Conservation (phyloP, 2,113 vertebrate species). For the Trogon surrucura region DNA sequence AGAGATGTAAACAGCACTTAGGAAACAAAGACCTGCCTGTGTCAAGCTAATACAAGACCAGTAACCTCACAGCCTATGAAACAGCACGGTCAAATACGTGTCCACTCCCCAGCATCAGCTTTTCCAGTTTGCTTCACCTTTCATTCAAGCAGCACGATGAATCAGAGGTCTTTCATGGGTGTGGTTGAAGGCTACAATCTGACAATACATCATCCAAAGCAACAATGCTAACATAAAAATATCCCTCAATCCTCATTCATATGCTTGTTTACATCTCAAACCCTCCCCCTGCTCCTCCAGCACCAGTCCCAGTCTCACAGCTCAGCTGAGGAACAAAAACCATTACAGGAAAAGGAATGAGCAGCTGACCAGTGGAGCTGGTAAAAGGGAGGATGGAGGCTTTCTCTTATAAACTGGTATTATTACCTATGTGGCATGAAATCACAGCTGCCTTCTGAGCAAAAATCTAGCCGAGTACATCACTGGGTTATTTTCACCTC, state of each 20-base stretch:
- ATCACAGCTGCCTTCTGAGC: not conserved
- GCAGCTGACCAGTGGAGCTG: not conserved
- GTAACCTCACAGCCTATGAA: not conserved
- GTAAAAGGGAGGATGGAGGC: not conserved
- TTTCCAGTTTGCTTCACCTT: not conserved
- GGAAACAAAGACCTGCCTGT: slow-evolving; percentile 7
- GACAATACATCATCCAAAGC: not conserved
- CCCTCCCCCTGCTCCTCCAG: not conserved
- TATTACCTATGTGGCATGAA: not conserved
- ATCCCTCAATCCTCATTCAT: not conserved
- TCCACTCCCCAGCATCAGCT: not conserved
- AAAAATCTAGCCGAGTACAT: too few species aligned
- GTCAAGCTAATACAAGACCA: not conserved
- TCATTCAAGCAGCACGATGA: not conserved
- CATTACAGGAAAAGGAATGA: not conserved
- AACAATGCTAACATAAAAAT: not conserved
- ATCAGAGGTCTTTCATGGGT: not conserved
- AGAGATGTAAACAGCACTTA: slow-evolving; percentile 27
- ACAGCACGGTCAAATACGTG: not conserved
- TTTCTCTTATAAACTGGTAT: not conserved
- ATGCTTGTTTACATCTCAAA: not conserved
- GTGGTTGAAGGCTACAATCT: not conserved
- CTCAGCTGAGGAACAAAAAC: not conserved
- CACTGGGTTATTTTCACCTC: not conserved
- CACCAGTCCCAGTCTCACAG: not conserved